Conservation (phyloP, 2,113 vertebrate genomes). For the Enhydra lutris region DNA sequence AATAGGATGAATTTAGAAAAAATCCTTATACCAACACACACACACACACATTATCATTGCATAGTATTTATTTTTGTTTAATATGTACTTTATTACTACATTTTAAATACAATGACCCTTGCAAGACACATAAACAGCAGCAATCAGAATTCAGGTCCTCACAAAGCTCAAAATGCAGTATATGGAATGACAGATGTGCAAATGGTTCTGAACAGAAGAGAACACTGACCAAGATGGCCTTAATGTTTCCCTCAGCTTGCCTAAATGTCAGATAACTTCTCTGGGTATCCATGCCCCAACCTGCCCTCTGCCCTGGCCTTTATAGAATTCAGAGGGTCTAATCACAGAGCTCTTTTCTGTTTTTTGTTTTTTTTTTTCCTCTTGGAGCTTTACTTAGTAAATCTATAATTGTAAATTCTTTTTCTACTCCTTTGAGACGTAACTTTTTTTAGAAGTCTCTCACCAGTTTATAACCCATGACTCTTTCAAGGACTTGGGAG, state of each 20-base stretch:
- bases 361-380: not conserved
- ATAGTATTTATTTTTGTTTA: not conserved
- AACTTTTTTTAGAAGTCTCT: not conserved
- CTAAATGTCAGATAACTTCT: not conserved
- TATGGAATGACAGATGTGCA: not conserved
- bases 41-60: not conserved
- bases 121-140: not conserved
- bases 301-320: not conserved
- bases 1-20: not conserved
- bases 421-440: not conserved
- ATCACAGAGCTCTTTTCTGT: not conserved
- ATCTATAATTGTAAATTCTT: not conserved
- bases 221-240: not conserved
- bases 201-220: not conserved
- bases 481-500: not conserved
- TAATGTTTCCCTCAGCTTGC: not conserved
- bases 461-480: not conserved
- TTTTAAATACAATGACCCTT: not conserved
- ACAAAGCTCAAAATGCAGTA: not conserved
- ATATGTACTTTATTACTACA: not conserved
- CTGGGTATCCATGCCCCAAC: not conserved
- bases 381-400: not conserved
- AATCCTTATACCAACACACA: no score
- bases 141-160: not conserved
- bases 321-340: not conserved